Base-by-base conservation (phyloP, 2,888 invertebrate species). In the Drosophila demipolita region DNA sequence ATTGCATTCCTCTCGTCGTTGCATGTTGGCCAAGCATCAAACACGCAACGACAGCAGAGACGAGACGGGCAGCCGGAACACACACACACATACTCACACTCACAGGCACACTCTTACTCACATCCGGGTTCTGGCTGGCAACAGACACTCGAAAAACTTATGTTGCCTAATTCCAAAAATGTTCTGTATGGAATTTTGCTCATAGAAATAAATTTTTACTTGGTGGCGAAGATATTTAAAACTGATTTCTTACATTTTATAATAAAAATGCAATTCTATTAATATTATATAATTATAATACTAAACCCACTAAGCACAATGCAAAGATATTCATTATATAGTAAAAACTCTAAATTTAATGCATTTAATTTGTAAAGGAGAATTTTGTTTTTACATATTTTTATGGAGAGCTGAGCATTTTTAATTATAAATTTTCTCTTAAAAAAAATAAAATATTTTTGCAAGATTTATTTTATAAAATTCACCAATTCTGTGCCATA, bases 1-100 rank as follows among this genome's bases (percentile, higher is more conserved):
- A 88, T 86, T 88, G 90, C 90, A 86, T 86, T 87, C 86, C 88
- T 70, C 67, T 68, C 81, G 69, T 65, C 73, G 73, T 66, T 83
- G 87, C 74, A 67, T 73, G 76, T 73, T 75, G 64, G 60, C 70
- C 68, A 80, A 67, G 82, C 82, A 84, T 84, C 82, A 77, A 88
- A 80, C 86, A 86, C 83, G 88, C 89, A 83, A 60, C 55, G 76
- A 60, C 65, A 69, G 66, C 40, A 59, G 57, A 66, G 45, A 32
- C 40, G 48, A 32, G 36, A 49, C 36, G 45, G 54, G 8, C 45
- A 20, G 23, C 8, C 23, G 8, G 8, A 45, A 23, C 15, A 23
- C 15, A 12, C 12, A 23, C 20, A 45, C 20, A 9, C 9, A 23
- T 7, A 23, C 15, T 7, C 12, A 23, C 20, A 45, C 20, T 5